Evolutionary conservation across 2,113 vertebrate species (phyloP).

Genomic region (Orcinus orca): DNA sequence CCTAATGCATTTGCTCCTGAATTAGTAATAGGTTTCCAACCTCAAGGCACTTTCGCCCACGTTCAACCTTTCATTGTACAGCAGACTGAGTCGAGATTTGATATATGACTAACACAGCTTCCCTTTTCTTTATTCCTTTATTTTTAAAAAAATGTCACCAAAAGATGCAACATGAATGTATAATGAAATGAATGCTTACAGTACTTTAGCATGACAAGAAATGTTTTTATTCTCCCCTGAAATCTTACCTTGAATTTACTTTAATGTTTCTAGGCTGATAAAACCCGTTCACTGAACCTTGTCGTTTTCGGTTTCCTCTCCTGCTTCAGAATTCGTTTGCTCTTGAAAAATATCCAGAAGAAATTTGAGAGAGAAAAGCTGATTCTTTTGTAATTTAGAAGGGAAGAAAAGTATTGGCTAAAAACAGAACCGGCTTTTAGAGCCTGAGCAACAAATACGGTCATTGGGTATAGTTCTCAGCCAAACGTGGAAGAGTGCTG

Average conservation of each 20-base stretch:
- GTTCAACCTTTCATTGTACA: constrained; percentile 40
- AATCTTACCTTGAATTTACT: not conserved
- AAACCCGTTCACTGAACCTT: not conserved
- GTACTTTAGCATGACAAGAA: not conserved
- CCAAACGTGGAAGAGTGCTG: not conserved
- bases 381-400: constrained; percentile 24
- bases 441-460: not conserved
- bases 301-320: not conserved
- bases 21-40: constrained; percentile 80
- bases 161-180: constrained; percentile 18
- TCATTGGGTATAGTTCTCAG: not conserved
- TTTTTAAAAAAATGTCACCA: not conserved
- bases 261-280: not conserved
- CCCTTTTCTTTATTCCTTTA: constrained; percentile 15
- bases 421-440: constrained; percentile 22
- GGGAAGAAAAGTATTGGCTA: not conserved
- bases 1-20: constrained; percentile 80
- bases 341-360: constrained; percentile 20
- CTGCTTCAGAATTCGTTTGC: not conserved
- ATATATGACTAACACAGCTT: constrained; percentile 29
- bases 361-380: not conserved
- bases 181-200: not conserved
- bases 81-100: not conserved
- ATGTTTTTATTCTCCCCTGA: not conserved
- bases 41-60: constrained; percentile 39